These are phyloP conservation scores for Gonioctena quinquepunctata DNA, from an alignment of 1,140 invertebrate species.

Conservation along the genomic window DNA sequence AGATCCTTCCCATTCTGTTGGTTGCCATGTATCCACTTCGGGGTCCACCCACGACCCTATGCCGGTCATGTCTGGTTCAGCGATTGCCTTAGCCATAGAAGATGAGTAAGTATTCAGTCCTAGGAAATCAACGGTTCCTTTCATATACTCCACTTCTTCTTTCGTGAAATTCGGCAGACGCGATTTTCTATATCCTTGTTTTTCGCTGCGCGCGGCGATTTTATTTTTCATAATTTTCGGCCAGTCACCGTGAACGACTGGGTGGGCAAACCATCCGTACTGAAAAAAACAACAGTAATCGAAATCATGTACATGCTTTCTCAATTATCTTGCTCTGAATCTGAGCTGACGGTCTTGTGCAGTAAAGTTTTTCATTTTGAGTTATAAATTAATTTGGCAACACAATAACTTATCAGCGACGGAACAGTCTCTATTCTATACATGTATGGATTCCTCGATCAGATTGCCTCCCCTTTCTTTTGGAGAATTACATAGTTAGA, in stretches of 20 bases:
- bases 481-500: too few species aligned
- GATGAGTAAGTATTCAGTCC: conserved; percentile 65
- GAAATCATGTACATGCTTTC: too few species aligned
- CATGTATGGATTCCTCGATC: too few species aligned
- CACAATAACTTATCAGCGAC: too few species aligned
- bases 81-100: conserved; percentile 54
- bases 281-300: too few species aligned
- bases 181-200: conserved; percentile 62
- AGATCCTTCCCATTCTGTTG: conserved; percentile 30
- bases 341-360: too few species aligned
- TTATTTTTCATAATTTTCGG: conserved; percentile 62
- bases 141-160: conserved; percentile 62
- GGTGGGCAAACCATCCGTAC: conserved; percentile 48
- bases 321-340: too few species aligned
- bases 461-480: too few species aligned
- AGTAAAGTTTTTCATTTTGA: too few species aligned
- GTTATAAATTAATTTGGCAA: too few species aligned
- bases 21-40: conserved; percentile 20
- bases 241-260: conserved; percentile 67
- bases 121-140: conserved; percentile 65
- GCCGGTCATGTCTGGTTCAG: conserved; percentile 53
- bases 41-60: conserved; percentile 17
- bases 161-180: conserved; percentile 64
- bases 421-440: too few species aligned
- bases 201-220: conserved; percentile 59